Evolutionary conservation across 2,113 vertebrate species (phyloP).

Genomic region (Vanacampus margaritifer): DNA sequence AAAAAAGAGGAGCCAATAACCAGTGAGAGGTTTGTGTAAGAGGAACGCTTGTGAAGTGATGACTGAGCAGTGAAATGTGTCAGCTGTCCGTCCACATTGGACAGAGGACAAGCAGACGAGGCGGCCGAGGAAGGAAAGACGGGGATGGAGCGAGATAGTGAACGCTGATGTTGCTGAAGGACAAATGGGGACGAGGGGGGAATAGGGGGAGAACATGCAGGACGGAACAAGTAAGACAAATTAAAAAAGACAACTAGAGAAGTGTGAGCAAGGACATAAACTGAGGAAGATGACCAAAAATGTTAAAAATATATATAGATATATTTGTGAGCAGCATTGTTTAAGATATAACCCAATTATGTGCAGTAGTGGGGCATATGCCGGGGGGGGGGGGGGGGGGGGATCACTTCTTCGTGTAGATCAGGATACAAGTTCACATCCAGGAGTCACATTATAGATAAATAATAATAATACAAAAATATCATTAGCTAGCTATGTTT

Average conservation of each 20-base stretch:
- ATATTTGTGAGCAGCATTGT: no score
- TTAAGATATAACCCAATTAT: not conserved
- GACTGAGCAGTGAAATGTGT: slow-evolving; percentile 47
- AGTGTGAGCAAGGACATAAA: not conserved
- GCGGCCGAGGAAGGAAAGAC: slow-evolving; percentile 57
- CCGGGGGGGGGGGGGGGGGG: no score
- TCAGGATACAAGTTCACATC: not conserved
- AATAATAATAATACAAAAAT: no score
- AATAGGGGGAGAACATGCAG: slow-evolving; percentile 37
- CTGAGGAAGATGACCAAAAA: not conserved
- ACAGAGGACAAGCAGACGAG: slow-evolving; percentile 54
- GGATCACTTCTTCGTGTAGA: not conserved
- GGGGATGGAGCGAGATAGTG: slow-evolving; percentile 52
- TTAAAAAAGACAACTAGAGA: not conserved
- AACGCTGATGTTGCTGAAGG: slow-evolving; percentile 67
- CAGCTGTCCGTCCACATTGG: slow-evolving; percentile 48
- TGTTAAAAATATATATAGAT: not conserved
- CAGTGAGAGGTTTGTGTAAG: slow-evolving; percentile 28
- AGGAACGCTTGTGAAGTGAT: slow-evolving; percentile 42
- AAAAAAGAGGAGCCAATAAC: slow-evolving; percentile 14
- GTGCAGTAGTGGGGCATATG: no score
- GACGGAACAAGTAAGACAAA: not conserved
- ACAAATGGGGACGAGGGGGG: slow-evolving; percentile 66
- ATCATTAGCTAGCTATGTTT: no score
- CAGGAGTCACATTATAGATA: not conserved